Evolutionary conservation across 2,113 vertebrate species (phyloP), one percentile per base, ranked within the genome.

Genomic region (Microcebus ravelobensis): DNA sequence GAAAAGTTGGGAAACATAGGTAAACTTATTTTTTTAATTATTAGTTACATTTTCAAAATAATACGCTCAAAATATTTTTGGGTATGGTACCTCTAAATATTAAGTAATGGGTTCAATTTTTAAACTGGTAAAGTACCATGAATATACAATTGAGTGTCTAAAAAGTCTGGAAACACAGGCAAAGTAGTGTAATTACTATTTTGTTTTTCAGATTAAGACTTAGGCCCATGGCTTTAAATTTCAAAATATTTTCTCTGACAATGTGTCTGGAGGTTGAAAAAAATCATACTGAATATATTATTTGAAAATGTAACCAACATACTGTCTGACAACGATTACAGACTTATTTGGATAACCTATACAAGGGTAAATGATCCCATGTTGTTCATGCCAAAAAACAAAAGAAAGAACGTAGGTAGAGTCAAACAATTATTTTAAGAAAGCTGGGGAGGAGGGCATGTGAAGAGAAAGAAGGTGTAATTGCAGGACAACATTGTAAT

Each of bases 91-190:
- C 23, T 50, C 34, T 88, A 86, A 81, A 77, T 92, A 88, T 95
- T 18, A 95, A 68, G 48, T 63, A 92, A 36, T 77, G 20, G 8
- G 8, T 68, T 95, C 90, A 73, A 85, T 42, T 87, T 96, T 91
- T 88, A 81, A 76, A 68, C 71, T 96, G 77, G 34, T 74, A 88
- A 95, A 20, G 2, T 68, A 90, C 4, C 65, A 48, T 71, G 29
- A 93, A 52, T 48, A 70, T 13, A 92, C 0, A 94, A 39, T 34
- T 8, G 20, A 76, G 14, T 42, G n/a, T 57, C 23, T 8, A 73
- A 89, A 96, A 73, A 3, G 8, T 65, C 21, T 89, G 10, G 21
- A 90, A 92, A 94, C 7, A 86, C 6, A 77, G 45, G 29, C 12
- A 70, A 90, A 93, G 34, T 13, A 76, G 10, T 36, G 8, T 68